phyloP scores from a whole-genome alignment of 2,797 vertebrate genomes.

The Pelochelys cantorii region DNA sequence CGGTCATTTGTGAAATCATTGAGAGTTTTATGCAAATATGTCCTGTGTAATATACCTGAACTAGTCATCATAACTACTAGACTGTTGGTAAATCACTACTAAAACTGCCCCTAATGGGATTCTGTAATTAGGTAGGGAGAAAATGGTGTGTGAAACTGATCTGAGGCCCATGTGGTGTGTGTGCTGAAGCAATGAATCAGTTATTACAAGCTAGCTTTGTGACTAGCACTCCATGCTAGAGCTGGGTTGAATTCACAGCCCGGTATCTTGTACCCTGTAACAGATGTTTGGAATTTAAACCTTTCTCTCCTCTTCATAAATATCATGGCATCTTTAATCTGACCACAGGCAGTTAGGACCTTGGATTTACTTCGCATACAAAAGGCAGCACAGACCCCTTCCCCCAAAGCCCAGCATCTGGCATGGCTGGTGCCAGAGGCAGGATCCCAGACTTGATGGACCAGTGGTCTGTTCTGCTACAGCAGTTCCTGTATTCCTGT shows the following conservation, averaged over 20 bases:
- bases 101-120: conserved; percentile 33
- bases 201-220: neutral
- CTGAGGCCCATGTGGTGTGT: neutral
- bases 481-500: conserved; percentile 38
- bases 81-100: neutral
- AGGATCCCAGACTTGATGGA: conserved; percentile 51
- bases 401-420: conserved; percentile 14
- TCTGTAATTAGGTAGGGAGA: neutral
- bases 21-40: neutral
- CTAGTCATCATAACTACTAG: neutral
- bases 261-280: neutral
- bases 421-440: conserved; percentile 1
- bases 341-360: neutral
- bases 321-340: neutral
- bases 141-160: neutral
- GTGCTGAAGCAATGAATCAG: neutral
- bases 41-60: neutral
- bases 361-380: conserved; percentile 9
- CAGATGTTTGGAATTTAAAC: conserved; percentile 1
- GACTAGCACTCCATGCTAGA: rapidly evolving
- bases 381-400: conserved; percentile 40
- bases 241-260: neutral
- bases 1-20: neutral
- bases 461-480: conserved; percentile 34
- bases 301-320: neutral